A percentile compares a stretch with the other conserved stretches of the same genome.
phyloP scores from a whole-genome alignment of 2,113 vertebrate genomes.

The Rhodinocichla rosea region DNA sequence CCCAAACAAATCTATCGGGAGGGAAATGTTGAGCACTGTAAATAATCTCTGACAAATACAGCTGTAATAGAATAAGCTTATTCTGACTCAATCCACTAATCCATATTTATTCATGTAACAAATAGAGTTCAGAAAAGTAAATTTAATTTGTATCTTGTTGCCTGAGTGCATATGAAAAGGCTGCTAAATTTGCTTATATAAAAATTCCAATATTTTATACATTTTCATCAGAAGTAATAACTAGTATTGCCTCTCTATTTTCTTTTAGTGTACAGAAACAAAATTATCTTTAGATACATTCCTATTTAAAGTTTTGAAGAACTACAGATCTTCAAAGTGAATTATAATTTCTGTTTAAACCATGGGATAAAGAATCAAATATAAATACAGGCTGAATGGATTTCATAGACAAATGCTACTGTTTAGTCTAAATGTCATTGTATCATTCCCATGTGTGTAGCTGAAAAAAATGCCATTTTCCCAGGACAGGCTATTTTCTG shows the following conservation, averaged over 20 bases:
- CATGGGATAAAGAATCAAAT: not conserved
- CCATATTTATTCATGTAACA: not conserved
- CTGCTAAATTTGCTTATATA: not conserved
- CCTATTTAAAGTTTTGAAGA: not conserved
- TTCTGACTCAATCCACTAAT: not conserved
- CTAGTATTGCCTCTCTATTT: not conserved
- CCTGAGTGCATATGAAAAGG: not conserved
- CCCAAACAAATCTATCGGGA: not conserved
- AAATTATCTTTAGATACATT: not conserved
- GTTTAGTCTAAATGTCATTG: not conserved
- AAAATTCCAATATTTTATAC: not conserved
- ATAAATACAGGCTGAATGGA: not conserved
- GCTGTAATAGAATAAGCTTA: not conserved
- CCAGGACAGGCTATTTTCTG: not conserved
- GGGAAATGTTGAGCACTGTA: not conserved
- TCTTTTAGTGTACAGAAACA: not conserved
- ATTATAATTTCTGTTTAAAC: not conserved
- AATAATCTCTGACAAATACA: not conserved
- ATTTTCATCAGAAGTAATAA: not conserved
- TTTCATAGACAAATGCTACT: not conserved
- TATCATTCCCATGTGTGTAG: not conserved
- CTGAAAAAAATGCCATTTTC: not conserved
- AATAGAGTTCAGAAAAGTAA: not conserved
- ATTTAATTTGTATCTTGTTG: not conserved
- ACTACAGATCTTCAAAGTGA: not conserved